Conservation (phyloP, 2,797 vertebrate species). For the Cuculus canorus region DNA sequence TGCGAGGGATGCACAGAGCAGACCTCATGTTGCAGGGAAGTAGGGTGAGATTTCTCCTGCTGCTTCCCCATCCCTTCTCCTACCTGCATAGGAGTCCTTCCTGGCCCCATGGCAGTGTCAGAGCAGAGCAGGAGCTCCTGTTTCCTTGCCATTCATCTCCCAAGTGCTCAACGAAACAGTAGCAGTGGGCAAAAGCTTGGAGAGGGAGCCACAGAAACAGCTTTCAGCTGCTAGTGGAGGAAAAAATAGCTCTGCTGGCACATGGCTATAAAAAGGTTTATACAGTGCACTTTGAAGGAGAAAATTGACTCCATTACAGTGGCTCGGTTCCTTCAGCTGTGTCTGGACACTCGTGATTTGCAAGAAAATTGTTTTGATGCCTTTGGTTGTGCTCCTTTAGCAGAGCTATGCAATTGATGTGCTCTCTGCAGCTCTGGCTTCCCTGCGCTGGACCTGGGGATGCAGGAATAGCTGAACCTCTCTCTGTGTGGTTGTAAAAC, state of each 20-base stretch:
- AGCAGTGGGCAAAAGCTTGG: neutral
- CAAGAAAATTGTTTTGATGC: slow-evolving; percentile 1
- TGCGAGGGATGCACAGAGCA: rapidly evolving
- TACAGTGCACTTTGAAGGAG: slow-evolving; percentile 5
- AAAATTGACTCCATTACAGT: slow-evolving; percentile 41
- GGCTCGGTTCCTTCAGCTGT: neutral
- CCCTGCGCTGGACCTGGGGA: rapidly evolving
- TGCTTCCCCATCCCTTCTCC: neutral
- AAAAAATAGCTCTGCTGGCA: neutral
- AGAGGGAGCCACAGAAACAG: neutral
- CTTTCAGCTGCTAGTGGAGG: neutral
- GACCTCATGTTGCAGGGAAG: neutral
- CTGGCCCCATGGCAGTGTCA: neutral
- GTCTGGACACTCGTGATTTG: neutral
- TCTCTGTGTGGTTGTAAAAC: neutral
- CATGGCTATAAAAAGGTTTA: slow-evolving; percentile 20
- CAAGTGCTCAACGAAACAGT: neutral
- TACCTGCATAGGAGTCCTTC: neutral
- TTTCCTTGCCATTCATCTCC: neutral
- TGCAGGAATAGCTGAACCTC: neutral
- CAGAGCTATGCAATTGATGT: neutral
- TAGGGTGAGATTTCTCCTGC: rapidly evolving
- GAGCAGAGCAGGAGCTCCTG: neutral
- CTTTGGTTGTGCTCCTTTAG: neutral
- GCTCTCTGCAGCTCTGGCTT: neutral